Base-by-base conservation (phyloP, 2,888 invertebrate species). In the Tetragonisca angustula region DNA sequence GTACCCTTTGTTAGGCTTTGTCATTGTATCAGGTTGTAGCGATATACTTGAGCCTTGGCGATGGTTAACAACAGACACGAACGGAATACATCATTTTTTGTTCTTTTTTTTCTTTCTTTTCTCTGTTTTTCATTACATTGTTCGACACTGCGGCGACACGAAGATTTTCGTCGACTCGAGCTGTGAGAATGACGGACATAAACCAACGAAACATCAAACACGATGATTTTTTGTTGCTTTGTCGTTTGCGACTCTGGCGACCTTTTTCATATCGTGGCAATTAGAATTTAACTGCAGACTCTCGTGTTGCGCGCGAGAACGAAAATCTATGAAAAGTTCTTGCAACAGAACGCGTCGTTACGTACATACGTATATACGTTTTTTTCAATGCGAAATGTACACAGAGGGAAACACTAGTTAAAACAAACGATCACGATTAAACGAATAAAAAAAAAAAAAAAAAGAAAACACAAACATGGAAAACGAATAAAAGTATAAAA, bases 131-230 rank as follows among this genome's bases (percentile, higher is more conserved):
- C 21, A 32, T 52, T 13, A 71, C 54, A 64, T 15, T n/a, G 21
- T 24, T 67, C 43, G 19, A 24, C 24, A 11, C 13, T 52, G 61
- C 11, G 27, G 27, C 56, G 17, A 21, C 52, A 52, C 56, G 17
- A 21, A 43, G 52, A 50, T 32, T 49, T 27, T 27, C 62, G 59
- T 9, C 67, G n/a, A 4, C 21, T 62, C 50, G 68, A 43, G 24
- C 24, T 13, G 43, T 43, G 21, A 70, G 24, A 54, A 69, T 24
- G 43, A 65, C 50, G 32, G 69, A 75, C 52, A 68, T 24, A 56
- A 36, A 62, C 54, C 4, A 72, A 81, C 52, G 54, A 61, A 72
- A 79, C 72, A 65, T 13, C 62, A 27, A 81, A 49, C 67, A 49
- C 24, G 32, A 15, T 4, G 11, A 27, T 69, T 80, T 80, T 50